Evolutionary conservation across 2,888 invertebrate species (phyloP).

Genomic region (Malacosoma neustria): DNA sequence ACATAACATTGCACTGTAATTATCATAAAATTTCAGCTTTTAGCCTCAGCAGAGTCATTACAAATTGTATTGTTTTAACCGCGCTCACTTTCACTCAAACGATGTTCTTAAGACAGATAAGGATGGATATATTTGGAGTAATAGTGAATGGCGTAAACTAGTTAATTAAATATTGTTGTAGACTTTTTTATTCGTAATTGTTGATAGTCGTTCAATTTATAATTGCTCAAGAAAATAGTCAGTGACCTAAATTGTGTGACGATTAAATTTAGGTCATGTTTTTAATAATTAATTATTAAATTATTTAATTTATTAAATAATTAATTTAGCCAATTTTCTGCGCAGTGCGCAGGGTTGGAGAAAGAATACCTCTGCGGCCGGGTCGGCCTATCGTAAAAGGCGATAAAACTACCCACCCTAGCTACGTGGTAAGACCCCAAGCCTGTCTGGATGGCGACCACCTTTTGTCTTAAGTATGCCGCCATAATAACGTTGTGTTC

Average conservation of each 20-base stretch:
- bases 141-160: constrained; percentile 35
- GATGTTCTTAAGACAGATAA: constrained; percentile 28
- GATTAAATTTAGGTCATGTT: no score
- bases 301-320: no score
- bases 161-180: constrained; percentile 26
- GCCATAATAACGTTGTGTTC: no score
- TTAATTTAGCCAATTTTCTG: no score
- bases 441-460: no score
- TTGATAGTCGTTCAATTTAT: background rate
- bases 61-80: constrained; percentile 45
- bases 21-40: constrained; percentile 71
- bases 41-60: constrained; percentile 57
- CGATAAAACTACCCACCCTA: no score
- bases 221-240: background rate
- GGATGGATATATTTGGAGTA: constrained; percentile 35
- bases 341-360: no score
- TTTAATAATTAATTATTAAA: no score
- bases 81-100: constrained; percentile 37
- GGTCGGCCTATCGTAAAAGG: no score
- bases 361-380: no score
- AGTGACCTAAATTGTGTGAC: background rate
- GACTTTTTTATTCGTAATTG: background rate
- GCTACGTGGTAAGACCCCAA: no score
- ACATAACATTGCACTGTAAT: constrained; percentile 56
- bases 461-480: no score